These are phyloP conservation scores for Etheostoma nigrum DNA, from an alignment of 2,797 vertebrate genomes.

Conservation along the genomic window DNA sequence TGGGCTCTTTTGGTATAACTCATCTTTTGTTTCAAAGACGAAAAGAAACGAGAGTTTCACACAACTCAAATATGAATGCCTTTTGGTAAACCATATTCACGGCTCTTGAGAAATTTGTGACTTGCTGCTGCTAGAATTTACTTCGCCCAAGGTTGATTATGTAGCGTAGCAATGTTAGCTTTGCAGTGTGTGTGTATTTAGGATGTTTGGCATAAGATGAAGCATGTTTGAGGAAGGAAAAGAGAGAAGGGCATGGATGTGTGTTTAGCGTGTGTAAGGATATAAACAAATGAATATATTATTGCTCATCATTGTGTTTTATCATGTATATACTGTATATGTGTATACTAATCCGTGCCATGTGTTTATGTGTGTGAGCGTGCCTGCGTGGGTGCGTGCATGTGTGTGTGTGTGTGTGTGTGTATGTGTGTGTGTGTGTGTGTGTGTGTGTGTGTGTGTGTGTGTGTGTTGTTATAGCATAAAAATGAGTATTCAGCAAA, in stretches of 20 bases:
- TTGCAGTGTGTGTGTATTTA: constrained; percentile 33
- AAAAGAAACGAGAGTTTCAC: constrained; percentile 29
- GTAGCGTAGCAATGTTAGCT: constrained; percentile 24
- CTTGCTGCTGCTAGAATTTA: constrained; percentile 36
- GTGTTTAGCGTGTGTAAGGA: constrained; percentile 7
- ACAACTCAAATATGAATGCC: constrained; percentile 39
- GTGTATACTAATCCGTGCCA: constrained; percentile 20
- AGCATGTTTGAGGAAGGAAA: constrained; percentile 27
- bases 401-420: too few relatives aligned
- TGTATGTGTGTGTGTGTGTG: too few relatives aligned
- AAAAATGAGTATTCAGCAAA: constrained; percentile 43
- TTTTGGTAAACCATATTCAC: constrained; percentile 53
- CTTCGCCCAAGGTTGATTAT: constrained; percentile 38
- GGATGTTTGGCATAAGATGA: constrained; percentile 44
- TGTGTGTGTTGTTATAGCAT: constrained; percentile 7
- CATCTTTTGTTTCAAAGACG: constrained; percentile 38
- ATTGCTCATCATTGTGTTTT: constrained; percentile 19
- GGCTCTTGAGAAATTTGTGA: constrained; percentile 50
- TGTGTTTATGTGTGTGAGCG: too few relatives aligned
- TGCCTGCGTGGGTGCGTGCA: too few relatives aligned
- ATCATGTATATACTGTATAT: background rate
- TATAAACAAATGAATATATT: constrained; percentile 9
- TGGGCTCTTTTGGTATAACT: constrained; percentile 35
- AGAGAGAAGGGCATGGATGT: background rate
- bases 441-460: background rate